Evolutionary conservation across 2,113 vertebrate genomes (phyloP).

Genomic region (Syngnathoides biaculeatus): DNA sequence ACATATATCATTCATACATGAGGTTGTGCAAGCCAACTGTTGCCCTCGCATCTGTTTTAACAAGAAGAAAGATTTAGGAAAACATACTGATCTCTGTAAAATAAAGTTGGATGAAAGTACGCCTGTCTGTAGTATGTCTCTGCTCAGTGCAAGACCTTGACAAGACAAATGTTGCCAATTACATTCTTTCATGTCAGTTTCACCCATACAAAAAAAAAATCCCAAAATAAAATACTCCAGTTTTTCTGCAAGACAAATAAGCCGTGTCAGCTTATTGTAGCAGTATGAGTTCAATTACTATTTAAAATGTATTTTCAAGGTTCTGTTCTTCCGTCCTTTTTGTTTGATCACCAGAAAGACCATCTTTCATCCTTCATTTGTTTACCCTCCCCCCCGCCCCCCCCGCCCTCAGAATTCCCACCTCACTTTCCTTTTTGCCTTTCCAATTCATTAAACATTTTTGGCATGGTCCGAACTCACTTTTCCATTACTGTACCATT

Average conservation of each 20-base stretch:
- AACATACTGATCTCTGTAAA: not conserved
- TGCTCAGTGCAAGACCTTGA: not conserved
- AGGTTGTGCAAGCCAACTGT: not conserved
- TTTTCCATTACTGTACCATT: conserved; percentile 58
- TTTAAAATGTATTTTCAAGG: not conserved
- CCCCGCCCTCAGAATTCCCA: not conserved
- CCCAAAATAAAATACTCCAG: not conserved
- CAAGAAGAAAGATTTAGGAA: not conserved
- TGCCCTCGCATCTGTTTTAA: not conserved
- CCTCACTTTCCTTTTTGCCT: conserved; percentile 45
- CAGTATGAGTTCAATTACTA: not conserved
- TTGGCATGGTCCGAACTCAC: conserved; percentile 34
- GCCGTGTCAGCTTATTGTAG: not conserved
- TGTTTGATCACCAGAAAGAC: conserved; percentile 20
- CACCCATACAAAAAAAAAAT: not conserved
- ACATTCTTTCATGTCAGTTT: not conserved
- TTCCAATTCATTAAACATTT: conserved; percentile 54
- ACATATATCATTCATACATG: not conserved
- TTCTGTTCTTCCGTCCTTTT: not conserved
- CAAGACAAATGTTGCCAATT: not conserved
- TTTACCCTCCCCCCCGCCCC: not conserved
- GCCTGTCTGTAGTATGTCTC: not conserved
- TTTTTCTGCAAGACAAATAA: not conserved
- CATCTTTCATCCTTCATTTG: conserved; percentile 41
- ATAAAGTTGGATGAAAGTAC: not conserved